Evolutionary conservation across 2,888 invertebrate species (phyloP), one percentile per base, ranked within the genome.

Genomic region (Orthosia cruda): DNA sequence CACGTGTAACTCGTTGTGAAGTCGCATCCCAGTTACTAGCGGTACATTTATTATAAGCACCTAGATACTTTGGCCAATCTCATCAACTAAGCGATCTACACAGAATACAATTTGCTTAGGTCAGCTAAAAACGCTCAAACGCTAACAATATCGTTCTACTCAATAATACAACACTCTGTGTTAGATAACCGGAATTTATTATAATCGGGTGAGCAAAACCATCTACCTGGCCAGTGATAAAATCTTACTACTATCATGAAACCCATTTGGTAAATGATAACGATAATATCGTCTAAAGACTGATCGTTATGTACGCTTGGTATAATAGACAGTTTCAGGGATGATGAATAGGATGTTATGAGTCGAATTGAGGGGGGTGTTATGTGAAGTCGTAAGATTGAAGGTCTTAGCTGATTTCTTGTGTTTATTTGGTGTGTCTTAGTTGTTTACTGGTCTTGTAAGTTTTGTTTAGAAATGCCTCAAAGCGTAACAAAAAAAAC

Each of bases 181-280:
- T 16, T 16, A 58, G 50, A 61, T 84, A 79, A 57, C 18, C n/a
- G 40, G 9, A 18, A 55, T 59, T 67, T 64, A 80, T 65, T 71
- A 26, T 45, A 32, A 73, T 80, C 23, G 68, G 32, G 54, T 47
- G 12, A 26, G 32, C 15, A 50, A 62, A 65, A 74, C 13, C 54
- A 32, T 58, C 26, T 81, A 81, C 81, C 82, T 74, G 68, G 45
- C 57, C 26, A 32, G 70, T 57, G 65, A 85, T 82, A 87, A 84
- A 84, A 74, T 52, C 62, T 52, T 68, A 85, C 68, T 40, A 13
- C 66, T 69, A 72, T 62, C 61, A 74, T 76, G 59, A 50, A 82
- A 68, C 50, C 70, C 32, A 72, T 65, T 70, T 58, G 45, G 70
- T 54, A 59, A 87, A 74, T 72, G 65, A 81, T 69, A 69, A 74